phyloP scores from a whole-genome alignment of 2,113 vertebrate species.

The Physeter macrocephalus region DNA sequence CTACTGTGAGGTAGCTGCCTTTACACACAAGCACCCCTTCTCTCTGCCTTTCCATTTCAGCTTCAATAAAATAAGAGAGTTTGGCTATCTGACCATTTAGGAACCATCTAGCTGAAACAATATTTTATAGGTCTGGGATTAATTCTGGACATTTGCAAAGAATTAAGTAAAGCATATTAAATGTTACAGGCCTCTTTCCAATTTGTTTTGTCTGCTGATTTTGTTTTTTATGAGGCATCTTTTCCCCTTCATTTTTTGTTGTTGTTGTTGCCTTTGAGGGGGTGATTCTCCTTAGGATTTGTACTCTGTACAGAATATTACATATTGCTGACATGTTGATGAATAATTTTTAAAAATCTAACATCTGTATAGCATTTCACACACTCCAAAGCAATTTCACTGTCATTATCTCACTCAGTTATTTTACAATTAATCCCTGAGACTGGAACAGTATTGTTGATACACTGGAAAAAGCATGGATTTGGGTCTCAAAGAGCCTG shows the following conservation, averaged over 20 bases:
- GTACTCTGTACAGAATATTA: background rate
- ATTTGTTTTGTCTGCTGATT: conserved; percentile 5
- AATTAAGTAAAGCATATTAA: background rate
- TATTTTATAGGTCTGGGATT: conserved; percentile 18
- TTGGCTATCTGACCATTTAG: background rate
- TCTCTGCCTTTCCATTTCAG: background rate
- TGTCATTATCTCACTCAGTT: background rate
- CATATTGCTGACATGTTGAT: background rate
- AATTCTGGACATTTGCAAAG: conserved; percentile 11
- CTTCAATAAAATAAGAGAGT: background rate
- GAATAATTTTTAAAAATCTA: background rate
- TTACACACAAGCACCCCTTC: background rate
- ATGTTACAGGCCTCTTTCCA: background rate
- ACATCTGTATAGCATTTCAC: conserved; percentile 11
- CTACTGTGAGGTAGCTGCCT: background rate
- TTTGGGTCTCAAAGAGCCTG: background rate
- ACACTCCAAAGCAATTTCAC: background rate
- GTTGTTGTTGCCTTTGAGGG: background rate
- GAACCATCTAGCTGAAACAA: background rate
- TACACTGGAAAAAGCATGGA: background rate
- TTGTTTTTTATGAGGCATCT: background rate
- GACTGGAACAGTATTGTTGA: background rate
- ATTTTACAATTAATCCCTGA: conserved; percentile 11
- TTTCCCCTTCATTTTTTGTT: background rate
- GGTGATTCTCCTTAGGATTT: background rate